Base-by-base conservation (phyloP, 2,888 invertebrate species). In the Drosophila fulvimacula region DNA sequence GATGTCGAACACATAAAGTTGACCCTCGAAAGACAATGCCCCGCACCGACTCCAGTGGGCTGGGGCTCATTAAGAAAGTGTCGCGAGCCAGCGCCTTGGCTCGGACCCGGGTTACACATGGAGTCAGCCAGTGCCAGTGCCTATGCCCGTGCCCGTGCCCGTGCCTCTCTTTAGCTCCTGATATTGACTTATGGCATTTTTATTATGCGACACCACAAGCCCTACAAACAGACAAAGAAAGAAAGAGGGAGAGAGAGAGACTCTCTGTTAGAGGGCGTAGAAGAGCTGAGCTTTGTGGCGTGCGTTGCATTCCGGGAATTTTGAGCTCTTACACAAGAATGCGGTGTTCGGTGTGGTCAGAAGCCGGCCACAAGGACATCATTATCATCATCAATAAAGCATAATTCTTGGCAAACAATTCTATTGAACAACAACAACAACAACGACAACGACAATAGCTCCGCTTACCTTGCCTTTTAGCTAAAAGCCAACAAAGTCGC, bases 371-470 rank as follows among this genome's bases (percentile, higher is more conserved):
- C 80, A 82, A 88, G 88, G 87, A 88, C 84, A 90, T 90, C 84
- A 80, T 90, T 87, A 88, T 90, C 88, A 82, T 88, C 90, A 88
- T 88, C 88, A 88, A 88, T 88, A 88, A 90, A 82, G 80, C 90
- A 88, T 88, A 90, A 90, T 88, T 86, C 90, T 73, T 79, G 67
- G 80, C 89, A 89, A 88, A 80, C 88, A 88, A 89, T 90, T 89
- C 89, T 90, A 89, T 89, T 88, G 89, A 90, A 86, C 88, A 78
- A 84, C 78, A 90, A 86, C 88, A 78, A 84, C 78, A 77, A 73
- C 77, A 80, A 70, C 73, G 46, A 65, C 61, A 62, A 44, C 56
- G 56, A 56, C 46, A 36, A 52, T 42, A 30, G 57, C 57, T 46
- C 46, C 27, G 51, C 17, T 39, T 49, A 38, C 41, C 17, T 39